Percentiles rank a stretch among this genome's conserved stretches.
Evolutionary conservation across 2,888 invertebrate species (phyloP).

Genomic region (Synanthedon andrenaeformis): DNA sequence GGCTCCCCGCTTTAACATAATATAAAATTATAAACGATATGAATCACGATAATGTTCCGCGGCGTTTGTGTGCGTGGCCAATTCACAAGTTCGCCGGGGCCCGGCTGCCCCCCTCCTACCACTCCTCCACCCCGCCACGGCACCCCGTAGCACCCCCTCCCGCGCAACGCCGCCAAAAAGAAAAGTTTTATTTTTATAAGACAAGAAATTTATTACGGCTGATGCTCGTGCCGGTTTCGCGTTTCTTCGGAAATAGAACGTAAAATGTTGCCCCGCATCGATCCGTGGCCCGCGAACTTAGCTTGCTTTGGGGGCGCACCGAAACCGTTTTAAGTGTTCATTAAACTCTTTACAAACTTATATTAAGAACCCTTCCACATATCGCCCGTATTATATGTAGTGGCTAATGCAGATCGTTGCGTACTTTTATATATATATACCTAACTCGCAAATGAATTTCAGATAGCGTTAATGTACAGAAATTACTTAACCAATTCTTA

Average conservation of each 20-base stretch:
- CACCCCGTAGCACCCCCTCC: slow-evolving; percentile 13
- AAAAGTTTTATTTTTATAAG: slow-evolving; percentile 70
- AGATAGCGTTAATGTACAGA: too few species aligned
- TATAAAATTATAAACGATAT: slow-evolving; percentile 70
- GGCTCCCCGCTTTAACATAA: slow-evolving; percentile 60
- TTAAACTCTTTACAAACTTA: too few species aligned
- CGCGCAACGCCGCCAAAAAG: slow-evolving; percentile 56
- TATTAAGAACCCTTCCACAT: too few species aligned
- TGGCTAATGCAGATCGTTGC: too few species aligned
- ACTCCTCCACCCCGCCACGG: background rate
- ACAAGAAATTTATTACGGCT: slow-evolving; percentile 67
- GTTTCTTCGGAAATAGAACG: slow-evolving; percentile 62
- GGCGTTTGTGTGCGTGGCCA: slow-evolving; percentile 56
- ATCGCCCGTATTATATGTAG: too few species aligned
- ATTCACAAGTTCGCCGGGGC: slow-evolving; percentile 59
- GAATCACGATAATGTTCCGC: slow-evolving; percentile 67
- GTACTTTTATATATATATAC: too few species aligned
- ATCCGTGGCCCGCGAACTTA: slow-evolving; percentile 3
- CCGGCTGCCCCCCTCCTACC: slow-evolving; percentile 15
- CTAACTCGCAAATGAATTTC: too few species aligned
- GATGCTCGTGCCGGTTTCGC: slow-evolving; percentile 61
- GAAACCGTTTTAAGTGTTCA: background rate
- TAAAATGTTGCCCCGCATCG: slow-evolving; percentile 29
- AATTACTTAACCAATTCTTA: too few species aligned
- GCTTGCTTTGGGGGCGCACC: background rate